Evolutionary conservation across 2,113 vertebrate species (phyloP), one percentile per base, ranked within the genome.

Genomic region (Paratilapia polleni): DNA sequence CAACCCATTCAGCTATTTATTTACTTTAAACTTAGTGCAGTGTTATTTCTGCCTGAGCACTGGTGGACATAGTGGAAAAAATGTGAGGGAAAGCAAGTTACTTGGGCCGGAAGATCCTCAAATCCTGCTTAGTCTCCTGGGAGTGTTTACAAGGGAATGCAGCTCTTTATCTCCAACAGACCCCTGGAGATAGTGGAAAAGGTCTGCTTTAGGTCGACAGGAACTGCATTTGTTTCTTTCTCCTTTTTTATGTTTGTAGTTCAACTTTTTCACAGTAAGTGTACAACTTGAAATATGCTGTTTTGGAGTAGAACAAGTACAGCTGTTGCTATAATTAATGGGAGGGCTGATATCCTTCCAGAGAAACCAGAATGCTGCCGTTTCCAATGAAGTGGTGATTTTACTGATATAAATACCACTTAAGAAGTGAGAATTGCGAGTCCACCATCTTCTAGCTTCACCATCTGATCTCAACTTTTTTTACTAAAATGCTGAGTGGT

Each of bases 111-210:
- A 93, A 88, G 88, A 74, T 11, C 41, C 63, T 83, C 52, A 61
- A 61, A 83, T 93, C 84, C 92, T 92, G 90, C 92, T 93, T 92
- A 78, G 14, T 87, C 87, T 87, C 82, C 19, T 2, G 83, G 43
- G 91, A 85, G 24, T 78, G 85, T 90, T 88, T 83, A 66, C 49
- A 31, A 31, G 28, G 73, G 76, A 88, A 86, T 57, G 85, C 52
- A 68, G 77, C 70, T 31, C 13, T 52, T 66, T 54, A 66, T 81
- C 49, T 63, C 56, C 28, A 20, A 9, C 61, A 9, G 11, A 24
- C 22, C 15, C 24, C 49, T 19, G 2, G 4, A 43, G 62, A 80
- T 7, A 28, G 59, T 7, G 22, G 31, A 43, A 57, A 49, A 31
- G 26, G 77, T 59, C 54, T 47, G 20, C 61, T 57, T 22, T 2